Evolutionary conservation across 2,797 vertebrate species (phyloP), one percentile per base, ranked within the genome.

Genomic region (Salarias fasciatus): DNA sequence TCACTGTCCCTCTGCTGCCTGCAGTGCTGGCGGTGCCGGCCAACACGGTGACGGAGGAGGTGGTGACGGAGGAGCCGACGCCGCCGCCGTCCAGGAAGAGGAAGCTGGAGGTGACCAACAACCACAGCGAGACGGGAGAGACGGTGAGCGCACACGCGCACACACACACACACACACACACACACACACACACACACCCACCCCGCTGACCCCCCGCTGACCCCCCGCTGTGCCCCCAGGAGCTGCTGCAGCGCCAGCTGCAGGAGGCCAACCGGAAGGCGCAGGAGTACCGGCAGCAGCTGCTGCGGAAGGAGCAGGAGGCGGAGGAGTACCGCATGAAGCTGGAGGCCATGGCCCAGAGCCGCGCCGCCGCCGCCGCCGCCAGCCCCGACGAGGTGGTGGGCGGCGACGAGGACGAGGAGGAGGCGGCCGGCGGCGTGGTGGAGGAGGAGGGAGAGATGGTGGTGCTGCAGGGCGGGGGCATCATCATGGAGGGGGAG

Each of bases 1-100:
- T n/a, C n/a, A n/a, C n/a, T n/a, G 8, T 3, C 18, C 45, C 45
- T 66, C n/a, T 47, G 8, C 14, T 11, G 1, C 13, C 53, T 7
- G 31, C 72, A 98, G 96, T 95, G 90, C 75, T 97, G 43, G 93
- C 94, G 5, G 91, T 96, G 33, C 94, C 94, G 15, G 92, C 94
- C 56, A 94, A 93, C 80, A 93, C 94, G 2, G 91, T 94, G 54
- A 91, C 93, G 6, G 95, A 95, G 75, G 96, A 96, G 68, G 82
- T 92, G 36, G 67, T 94, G 40, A 76, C 83, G 0, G 93, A 92
- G 54, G 92, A 93, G 11, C 74, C 81, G 0, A 91, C 93, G 46
- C 67, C 89, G 1, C 92, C 83, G 0, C 84, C 92, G 1, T 83
- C 87, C 55, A 94, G 94, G 85, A 95, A 93, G 82, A 90, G 88